phyloP scores from a whole-genome alignment of 2,113 vertebrate species.

The Taxidea taxus region DNA sequence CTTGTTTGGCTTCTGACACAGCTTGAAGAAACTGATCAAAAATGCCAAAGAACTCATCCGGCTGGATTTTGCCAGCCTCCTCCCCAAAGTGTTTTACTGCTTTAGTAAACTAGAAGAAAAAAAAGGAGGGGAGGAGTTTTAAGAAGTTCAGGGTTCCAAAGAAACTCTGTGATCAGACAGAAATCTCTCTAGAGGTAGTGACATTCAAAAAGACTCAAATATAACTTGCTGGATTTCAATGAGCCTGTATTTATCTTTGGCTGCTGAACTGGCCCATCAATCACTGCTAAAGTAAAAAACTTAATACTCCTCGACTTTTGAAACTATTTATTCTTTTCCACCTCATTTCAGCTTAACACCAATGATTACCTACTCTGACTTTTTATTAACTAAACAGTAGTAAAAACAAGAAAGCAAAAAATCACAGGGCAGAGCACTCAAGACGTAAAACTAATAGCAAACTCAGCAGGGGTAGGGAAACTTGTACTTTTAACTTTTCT shows the following conservation, averaged over 20 bases:
- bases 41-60: constrained; percentile 98
- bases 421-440: constrained; percentile 46
- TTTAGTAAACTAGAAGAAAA: constrained; percentile 87
- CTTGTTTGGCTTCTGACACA: constrained; percentile 94
- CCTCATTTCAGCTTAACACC: constrained; percentile 59
- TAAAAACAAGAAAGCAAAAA: constrained; percentile 82
- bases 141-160: background rate
- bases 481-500: constrained; percentile 83
- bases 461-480: constrained; percentile 81
- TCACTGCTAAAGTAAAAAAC: background rate
- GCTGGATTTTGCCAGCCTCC: constrained; percentile 94
- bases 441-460: constrained; percentile 82
- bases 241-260: background rate
- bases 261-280: background rate
- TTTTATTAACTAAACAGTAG: constrained; percentile 80
- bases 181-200: background rate
- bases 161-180: background rate
- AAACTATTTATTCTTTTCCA: background rate
- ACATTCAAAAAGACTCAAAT: background rate
- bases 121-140: background rate
- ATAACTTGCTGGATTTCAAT: background rate
- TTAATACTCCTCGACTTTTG: background rate
- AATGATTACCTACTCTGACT: constrained; percentile 17
- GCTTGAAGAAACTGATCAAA: constrained; percentile 99
- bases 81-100: constrained; percentile 97